A percentile compares a stretch with the other conserved stretches of the same genome.
Conservation (phyloP, 1,140 invertebrate species). For the Oreohelix idahoensis region DNA sequence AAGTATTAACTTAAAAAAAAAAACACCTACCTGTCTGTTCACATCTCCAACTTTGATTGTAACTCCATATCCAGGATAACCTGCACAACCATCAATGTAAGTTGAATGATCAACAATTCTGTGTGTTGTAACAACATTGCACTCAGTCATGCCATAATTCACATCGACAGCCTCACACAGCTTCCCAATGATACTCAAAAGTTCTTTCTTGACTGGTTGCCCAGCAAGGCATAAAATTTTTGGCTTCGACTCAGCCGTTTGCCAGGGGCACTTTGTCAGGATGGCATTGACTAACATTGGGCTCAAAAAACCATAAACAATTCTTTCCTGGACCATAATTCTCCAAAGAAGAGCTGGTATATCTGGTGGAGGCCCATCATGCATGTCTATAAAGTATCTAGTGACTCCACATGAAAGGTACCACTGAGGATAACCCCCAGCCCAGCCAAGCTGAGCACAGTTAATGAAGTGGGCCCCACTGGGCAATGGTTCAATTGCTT, state of each 20-base stretch:
- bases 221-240: slow-evolving; percentile 41
- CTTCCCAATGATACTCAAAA: slow-evolving; percentile 29
- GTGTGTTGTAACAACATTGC: slow-evolving; percentile 39
- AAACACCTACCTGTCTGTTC: slow-evolving; percentile 16
- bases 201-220: slow-evolving; percentile 41
- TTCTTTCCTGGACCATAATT: slow-evolving; percentile 39
- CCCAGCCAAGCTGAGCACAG: slow-evolving; percentile 45
- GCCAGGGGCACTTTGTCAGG: slow-evolving; percentile 29
- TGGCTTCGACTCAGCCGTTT: slow-evolving; percentile 31
- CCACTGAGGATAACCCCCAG: slow-evolving; percentile 47
- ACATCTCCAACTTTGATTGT: slow-evolving; percentile 40
- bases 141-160: slow-evolving; percentile 47
- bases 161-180: slow-evolving; percentile 40
- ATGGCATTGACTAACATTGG: slow-evolving; percentile 41
- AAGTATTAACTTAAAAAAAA: too few species aligned
- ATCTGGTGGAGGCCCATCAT: slow-evolving; percentile 23
- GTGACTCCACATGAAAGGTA: slow-evolving; percentile 42
- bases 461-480: slow-evolving; percentile 40
- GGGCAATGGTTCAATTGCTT: slow-evolving; percentile 26
- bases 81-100: slow-evolving; percentile 36
- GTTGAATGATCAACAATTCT: slow-evolving; percentile 25
- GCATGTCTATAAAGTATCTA: slow-evolving; percentile 40
- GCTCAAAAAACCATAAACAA: slow-evolving; percentile 33
- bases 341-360: slow-evolving; percentile 37
- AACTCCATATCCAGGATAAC: slow-evolving; percentile 35